A percentile compares a stretch with the other conserved stretches of the same genome.
Evolutionary conservation across 2,797 vertebrate genomes (phyloP).

Genomic region (Microctenopoma steveboyesi): DNA sequence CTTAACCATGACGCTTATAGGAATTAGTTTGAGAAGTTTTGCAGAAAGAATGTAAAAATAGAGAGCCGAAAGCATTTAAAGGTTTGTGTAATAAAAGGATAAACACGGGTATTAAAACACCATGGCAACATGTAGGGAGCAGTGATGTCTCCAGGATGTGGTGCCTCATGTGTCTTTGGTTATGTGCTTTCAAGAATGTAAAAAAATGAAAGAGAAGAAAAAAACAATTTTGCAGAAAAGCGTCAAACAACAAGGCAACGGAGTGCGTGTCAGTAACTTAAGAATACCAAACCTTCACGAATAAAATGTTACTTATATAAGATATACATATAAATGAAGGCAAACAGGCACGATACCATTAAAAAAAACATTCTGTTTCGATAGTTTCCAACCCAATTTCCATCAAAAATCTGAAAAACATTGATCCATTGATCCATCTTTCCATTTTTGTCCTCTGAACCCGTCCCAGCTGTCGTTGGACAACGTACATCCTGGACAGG

Average conservation of each 20-base stretch:
- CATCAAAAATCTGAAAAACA: too few species aligned
- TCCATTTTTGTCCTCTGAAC: too few species aligned
- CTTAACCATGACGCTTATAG: not conserved
- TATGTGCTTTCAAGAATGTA: not conserved
- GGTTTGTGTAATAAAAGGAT: constrained; percentile 16
- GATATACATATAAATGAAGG: too few species aligned
- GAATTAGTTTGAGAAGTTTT: not conserved
- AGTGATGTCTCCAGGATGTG: constrained; percentile 17
- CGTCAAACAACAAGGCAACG: not conserved
- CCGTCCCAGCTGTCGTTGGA: too few species aligned
- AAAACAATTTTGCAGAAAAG: too few species aligned
- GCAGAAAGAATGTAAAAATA: constrained; percentile 3
- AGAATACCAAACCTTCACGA: not conserved
- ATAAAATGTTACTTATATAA: not conserved
- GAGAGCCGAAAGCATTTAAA: not conserved
- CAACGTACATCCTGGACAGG: too few species aligned
- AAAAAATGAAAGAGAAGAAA: not conserved
- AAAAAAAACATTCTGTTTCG: too few species aligned
- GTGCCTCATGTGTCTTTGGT: not conserved
- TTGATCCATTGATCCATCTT: too few species aligned
- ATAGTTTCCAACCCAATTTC: too few species aligned
- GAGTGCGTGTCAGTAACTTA: not conserved
- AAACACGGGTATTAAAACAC: constrained; percentile 27
- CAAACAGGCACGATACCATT: too few species aligned
- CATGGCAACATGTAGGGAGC: constrained; percentile 1